phyloP scores from a whole-genome alignment of 2,113 vertebrate species.

The Symphodus melops region DNA sequence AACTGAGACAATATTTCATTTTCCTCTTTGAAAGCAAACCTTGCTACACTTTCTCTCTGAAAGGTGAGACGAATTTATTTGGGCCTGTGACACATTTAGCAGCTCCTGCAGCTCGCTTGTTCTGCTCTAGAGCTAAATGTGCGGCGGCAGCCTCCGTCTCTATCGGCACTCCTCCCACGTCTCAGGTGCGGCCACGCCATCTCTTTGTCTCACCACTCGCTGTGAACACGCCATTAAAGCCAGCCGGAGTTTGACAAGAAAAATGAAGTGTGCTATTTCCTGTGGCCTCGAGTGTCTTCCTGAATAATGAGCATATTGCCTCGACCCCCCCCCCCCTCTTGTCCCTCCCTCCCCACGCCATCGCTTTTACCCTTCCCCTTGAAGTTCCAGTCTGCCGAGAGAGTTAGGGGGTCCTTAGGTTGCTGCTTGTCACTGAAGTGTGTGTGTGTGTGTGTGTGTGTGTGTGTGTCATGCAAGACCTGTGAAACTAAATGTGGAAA shows the following conservation, averaged over 20 bases:
- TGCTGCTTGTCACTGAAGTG: conserved; percentile 39
- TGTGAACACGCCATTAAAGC: conserved; percentile 75
- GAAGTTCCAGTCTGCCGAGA: conserved; percentile 68
- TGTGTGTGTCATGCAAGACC: conserved; percentile 47
- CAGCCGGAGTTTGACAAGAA: conserved; percentile 80
- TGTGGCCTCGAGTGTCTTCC: conserved; percentile 81
- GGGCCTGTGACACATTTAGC: conserved; percentile 18
- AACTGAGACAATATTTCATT: conserved; percentile 71
- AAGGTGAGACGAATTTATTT: conserved; percentile 52
- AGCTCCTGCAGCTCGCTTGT: conserved; percentile 34
- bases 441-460: too few species aligned
- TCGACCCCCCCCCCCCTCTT: conserved; percentile 47
- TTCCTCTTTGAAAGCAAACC: conserved; percentile 38
- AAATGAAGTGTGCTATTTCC: conserved; percentile 83
- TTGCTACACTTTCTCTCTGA: conserved; percentile 21
- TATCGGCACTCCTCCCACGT: conserved; percentile 43
- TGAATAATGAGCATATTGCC: conserved; percentile 82
- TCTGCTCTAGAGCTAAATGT: conserved; percentile 29
- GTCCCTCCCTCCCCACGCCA: conserved; percentile 47
- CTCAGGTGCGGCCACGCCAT: conserved; percentile 32
- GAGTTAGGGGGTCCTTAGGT: conserved; percentile 54
- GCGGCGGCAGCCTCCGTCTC: conserved; percentile 18
- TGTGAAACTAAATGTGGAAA: conserved; percentile 68
- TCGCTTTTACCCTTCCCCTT: conserved; percentile 53
- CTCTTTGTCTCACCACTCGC: conserved; percentile 72